Evolutionary conservation across 1,140 invertebrate genomes (phyloP).

Genomic region (Monochamus saltuarius): DNA sequence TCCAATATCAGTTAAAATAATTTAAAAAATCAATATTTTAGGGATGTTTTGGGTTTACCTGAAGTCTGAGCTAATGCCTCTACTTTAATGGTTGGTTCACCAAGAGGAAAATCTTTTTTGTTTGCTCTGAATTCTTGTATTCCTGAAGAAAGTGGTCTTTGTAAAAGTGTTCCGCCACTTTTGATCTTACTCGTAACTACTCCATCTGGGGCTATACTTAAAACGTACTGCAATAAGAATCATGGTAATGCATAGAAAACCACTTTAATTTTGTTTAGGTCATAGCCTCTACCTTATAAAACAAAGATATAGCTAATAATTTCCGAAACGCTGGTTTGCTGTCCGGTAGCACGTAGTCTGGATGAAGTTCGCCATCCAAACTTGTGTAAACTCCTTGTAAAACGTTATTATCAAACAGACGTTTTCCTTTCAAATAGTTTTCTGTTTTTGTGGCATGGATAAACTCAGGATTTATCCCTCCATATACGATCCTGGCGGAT

Average conservation of each 20-base stretch:
- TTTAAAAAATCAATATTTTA: no score
- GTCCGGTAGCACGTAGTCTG: slow-evolving; percentile 63
- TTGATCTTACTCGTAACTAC: slow-evolving; percentile 51
- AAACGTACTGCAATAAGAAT: slow-evolving; percentile 54
- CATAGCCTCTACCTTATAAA: slow-evolving; percentile 64
- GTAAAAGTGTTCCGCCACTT: slow-evolving; percentile 57
- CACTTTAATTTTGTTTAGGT: neutral
- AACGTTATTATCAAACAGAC: slow-evolving; percentile 54
- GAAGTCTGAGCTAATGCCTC: slow-evolving; percentile 73
- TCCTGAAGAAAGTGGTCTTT: slow-evolving; percentile 68
- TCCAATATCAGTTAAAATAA: no score
- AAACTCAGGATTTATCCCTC: slow-evolving; percentile 71
- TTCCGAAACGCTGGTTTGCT: slow-evolving; percentile 66
- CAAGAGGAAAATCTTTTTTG: slow-evolving; percentile 74
- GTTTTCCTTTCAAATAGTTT: slow-evolving; percentile 60
- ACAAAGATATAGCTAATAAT: slow-evolving; percentile 64
- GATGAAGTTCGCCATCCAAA: slow-evolving; percentile 63
- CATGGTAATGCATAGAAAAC: neutral
- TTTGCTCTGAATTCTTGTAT: slow-evolving; percentile 73
- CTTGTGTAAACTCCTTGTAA: slow-evolving; percentile 60
- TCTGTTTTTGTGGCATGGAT: slow-evolving; percentile 72
- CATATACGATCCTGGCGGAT: slow-evolving; percentile 55
- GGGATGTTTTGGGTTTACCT: slow-evolving; percentile 46
- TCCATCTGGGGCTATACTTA: slow-evolving; percentile 54
- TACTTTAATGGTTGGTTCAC: slow-evolving; percentile 73